A percentile compares a stretch with the other conserved stretches of the same genome.
Conservation (phyloP, 2,797 vertebrate species). For the Malacoraja senta region DNA sequence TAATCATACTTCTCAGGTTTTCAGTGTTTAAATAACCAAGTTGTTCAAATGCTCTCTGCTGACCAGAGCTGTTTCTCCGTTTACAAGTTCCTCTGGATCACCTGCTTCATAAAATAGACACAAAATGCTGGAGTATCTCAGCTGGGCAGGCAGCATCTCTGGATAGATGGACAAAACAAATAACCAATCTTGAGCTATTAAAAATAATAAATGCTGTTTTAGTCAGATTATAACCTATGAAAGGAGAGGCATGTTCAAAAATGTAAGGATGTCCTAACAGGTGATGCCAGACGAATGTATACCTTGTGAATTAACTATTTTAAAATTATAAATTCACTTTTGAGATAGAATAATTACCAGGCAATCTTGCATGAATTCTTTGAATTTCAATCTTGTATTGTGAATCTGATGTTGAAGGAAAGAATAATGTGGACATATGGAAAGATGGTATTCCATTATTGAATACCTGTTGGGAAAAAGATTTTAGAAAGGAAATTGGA, state of each 20-base stretch:
- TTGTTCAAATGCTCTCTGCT: background rate
- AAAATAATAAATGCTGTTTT: background rate
- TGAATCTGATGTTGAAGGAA: background rate
- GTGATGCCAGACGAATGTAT: background rate
- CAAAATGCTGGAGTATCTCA: too few species aligned
- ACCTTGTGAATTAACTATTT: background rate
- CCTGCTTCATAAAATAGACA: background rate
- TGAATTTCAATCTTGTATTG: conserved; percentile 9
- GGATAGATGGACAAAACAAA: background rate
- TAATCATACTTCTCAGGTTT: background rate
- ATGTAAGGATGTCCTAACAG: background rate
- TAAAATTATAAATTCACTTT: background rate
- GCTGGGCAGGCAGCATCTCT: too few species aligned
- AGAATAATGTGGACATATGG: background rate
- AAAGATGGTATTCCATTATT: background rate
- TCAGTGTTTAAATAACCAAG: background rate
- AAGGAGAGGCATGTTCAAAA: background rate
- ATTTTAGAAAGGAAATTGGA: conserved; percentile 54
- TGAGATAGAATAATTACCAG: background rate
- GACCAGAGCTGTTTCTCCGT: background rate
- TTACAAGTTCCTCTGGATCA: background rate
- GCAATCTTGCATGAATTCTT: background rate
- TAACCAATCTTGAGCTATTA: background rate
- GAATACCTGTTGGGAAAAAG: conserved; percentile 35
- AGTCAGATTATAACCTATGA: background rate